phyloP scores from a whole-genome alignment of 2,797 vertebrate genomes.

The Oreortyx pictus region DNA sequence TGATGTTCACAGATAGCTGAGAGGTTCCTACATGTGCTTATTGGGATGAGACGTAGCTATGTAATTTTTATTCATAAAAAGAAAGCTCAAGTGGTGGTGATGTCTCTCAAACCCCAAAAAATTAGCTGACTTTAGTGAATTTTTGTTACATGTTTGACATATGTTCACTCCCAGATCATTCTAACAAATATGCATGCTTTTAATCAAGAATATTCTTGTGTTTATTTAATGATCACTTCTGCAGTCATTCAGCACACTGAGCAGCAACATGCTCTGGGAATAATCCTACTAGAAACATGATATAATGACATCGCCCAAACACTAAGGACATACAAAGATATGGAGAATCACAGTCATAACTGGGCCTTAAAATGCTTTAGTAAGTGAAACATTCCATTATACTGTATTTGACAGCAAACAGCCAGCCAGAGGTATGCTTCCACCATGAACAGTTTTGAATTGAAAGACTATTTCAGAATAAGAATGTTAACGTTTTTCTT shows the following conservation, averaged over 20 bases:
- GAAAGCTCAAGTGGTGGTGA: neutral
- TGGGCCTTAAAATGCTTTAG: neutral
- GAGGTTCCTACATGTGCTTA: neutral
- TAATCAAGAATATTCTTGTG: neutral
- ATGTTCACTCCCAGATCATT: neutral
- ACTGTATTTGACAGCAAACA: neutral
- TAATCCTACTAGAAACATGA: neutral
- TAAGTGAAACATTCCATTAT: neutral
- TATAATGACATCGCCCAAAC: neutral
- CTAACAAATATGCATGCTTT: neutral
- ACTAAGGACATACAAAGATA: neutral
- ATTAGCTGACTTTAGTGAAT: neutral
- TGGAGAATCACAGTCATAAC: neutral
- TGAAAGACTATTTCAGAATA: neutral
- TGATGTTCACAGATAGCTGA: neutral
- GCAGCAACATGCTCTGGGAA: neutral
- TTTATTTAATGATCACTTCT: neutral
- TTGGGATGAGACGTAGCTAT: neutral
- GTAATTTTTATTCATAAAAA: neutral
- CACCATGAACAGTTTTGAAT: neutral
- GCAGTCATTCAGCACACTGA: neutral
- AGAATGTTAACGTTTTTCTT: neutral
- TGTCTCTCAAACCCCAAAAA: neutral
- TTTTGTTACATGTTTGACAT: neutral
- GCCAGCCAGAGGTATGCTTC: neutral